These are phyloP conservation scores for Hypena proboscidalis DNA, from an alignment of 2,888 invertebrate genomes.

Conservation along the genomic window DNA sequence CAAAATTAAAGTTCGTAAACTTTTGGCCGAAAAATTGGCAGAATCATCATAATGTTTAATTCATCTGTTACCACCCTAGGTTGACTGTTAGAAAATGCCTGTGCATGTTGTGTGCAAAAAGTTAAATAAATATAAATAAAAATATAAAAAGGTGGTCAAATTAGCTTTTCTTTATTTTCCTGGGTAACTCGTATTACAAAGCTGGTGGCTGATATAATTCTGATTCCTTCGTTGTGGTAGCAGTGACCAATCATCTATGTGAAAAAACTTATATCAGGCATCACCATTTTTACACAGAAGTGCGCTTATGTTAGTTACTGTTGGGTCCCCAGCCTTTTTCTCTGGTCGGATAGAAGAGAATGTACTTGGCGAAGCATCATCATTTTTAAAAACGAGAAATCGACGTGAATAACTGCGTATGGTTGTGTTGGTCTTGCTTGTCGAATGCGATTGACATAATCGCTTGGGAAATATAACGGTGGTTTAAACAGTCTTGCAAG, in stretches of 20 bases:
- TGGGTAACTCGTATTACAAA: not conserved
- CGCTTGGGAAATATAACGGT: constrained; percentile 8
- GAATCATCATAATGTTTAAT: no score
- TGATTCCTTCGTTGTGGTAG: constrained; percentile 7
- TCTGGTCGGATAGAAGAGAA: constrained; percentile 3
- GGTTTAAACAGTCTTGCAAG: constrained; percentile 10
- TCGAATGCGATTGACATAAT: constrained; percentile 9
- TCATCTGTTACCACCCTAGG: no score
- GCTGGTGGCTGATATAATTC: not conserved
- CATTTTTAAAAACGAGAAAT: constrained; percentile 10
- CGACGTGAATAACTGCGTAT: constrained; percentile 7
- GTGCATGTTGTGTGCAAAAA: constrained; percentile 3
- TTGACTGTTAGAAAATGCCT: no score
- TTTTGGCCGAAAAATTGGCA: no score
- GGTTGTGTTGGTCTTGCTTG: constrained; percentile 13
- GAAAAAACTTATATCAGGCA: constrained; percentile 6
- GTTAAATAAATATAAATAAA: no score
- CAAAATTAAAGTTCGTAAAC: no score
- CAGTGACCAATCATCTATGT: constrained; percentile 5
- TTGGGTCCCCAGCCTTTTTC: constrained; percentile 11
- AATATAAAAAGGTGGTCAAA: no score
- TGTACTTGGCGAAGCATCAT: constrained; percentile 4
- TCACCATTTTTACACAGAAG: constrained; percentile 5
- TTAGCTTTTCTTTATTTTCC: constrained; percentile 3
- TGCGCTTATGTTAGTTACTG: constrained; percentile 8